These are phyloP conservation scores for Amblyraja radiata DNA, from an alignment of 2,797 vertebrate species.

Conservation along the genomic window DNA sequence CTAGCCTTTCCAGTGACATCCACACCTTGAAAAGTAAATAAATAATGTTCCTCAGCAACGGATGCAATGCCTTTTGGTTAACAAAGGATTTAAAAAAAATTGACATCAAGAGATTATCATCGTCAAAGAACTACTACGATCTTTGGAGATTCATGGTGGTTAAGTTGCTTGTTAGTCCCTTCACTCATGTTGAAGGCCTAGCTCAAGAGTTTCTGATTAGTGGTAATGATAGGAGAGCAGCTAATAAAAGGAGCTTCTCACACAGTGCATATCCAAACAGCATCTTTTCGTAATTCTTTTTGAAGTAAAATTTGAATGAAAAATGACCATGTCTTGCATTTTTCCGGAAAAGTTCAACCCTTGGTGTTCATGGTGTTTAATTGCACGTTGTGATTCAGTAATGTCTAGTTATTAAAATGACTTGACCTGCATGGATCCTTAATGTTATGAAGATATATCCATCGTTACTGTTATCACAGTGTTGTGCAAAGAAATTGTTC, in stretches of 20 bases:
- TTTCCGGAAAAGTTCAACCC: neutral
- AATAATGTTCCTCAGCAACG: neutral
- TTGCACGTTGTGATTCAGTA: neutral
- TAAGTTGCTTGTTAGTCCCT: neutral
- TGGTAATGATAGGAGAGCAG: neutral
- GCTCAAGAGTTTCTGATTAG: neutral
- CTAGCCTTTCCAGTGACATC: too few relatives aligned
- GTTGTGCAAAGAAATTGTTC: neutral
- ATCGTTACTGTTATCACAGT: neutral
- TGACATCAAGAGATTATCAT: neutral
- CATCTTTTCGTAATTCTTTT: neutral
- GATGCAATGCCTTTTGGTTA: neutral
- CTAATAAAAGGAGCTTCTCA: neutral
- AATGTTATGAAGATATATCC: neutral
- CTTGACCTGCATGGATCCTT: neutral
- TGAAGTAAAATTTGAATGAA: neutral
- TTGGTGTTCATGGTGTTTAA: neutral
- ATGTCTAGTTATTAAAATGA: neutral
- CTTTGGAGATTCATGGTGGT: neutral
- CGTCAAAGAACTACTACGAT: neutral
- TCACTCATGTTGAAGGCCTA: neutral
- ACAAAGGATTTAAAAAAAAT: neutral
- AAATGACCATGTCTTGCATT: neutral
- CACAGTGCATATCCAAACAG: neutral
- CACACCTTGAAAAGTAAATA: neutral